Conservation (phyloP, 2,797 vertebrate species). For the Platalea minor region DNA sequence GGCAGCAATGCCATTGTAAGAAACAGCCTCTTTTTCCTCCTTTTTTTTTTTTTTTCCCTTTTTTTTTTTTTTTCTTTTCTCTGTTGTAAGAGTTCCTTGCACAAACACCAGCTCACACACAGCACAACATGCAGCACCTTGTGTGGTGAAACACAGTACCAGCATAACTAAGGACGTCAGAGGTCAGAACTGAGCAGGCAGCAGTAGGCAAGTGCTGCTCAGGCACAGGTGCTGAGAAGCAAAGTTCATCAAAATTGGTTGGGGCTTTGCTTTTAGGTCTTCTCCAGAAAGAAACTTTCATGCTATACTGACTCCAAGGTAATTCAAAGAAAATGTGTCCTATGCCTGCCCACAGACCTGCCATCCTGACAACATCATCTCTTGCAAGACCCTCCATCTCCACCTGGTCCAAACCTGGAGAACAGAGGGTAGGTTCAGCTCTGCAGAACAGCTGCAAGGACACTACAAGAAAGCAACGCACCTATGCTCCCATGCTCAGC, state of each 20-base stretch:
- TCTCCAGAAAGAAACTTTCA: background rate
- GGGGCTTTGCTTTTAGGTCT: background rate
- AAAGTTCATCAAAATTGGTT: background rate
- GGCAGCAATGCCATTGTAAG: background rate
- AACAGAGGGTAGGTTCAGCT: background rate
- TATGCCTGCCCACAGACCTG: background rate
- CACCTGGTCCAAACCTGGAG: background rate
- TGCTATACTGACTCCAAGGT: background rate
- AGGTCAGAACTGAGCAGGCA: background rate
- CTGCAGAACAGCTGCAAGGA: background rate
- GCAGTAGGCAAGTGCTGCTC: background rate
- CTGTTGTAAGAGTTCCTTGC: background rate
- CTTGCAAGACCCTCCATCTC: background rate
- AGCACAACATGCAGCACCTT: background rate
- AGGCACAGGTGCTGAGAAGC: background rate
- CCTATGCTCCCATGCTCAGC: fast-evolving
- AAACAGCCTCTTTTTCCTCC: background rate
- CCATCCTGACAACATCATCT: background rate
- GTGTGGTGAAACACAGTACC: background rate
- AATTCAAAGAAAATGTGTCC: background rate
- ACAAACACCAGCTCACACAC: background rate
- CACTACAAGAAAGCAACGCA: background rate
- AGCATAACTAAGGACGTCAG: background rate
- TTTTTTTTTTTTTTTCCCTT: background rate
- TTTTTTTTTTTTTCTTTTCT: too few relatives aligned